Base-by-base conservation (phyloP, 1,140 invertebrate genomes). In the Orius insidiosus region DNA sequence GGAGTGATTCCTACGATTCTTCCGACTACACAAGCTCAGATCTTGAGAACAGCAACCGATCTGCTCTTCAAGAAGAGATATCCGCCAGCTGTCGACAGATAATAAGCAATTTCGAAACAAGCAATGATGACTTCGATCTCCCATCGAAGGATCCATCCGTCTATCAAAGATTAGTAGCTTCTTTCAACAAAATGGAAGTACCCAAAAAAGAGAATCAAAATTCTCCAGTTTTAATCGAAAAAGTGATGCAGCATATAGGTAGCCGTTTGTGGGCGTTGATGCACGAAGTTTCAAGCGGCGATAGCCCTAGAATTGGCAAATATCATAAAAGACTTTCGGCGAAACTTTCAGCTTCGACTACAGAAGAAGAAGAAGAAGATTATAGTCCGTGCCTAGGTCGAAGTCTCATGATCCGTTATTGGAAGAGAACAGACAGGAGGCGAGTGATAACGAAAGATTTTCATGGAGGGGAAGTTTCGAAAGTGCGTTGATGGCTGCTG, bases 191-290 rank as follows among this genome's bases (percentile, higher is more conserved):
- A 54, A 78, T 82, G 55, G 70, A 77, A 0, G 64, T 60, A 0
- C 66, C 63, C 1, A 55, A 63, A 2, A 63, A 56, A 24, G 65
- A 64, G 5, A 62, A 70, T 0, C 74, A 80, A 54, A 78, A 75
- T 37, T 87, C 84, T 1, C 85, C 85, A 0, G 83, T 85, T 0
- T 59, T 90, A n/a, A 80, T 88, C 36, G 82, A 84, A 8, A 87
- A 88, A 66, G 85, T 90, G 0, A 87, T 90, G 81, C 79, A 87
- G 50, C 86, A 93, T 53, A 92, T 93, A 36, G 84, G 85, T 1
- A 83, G 83, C 35, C 63, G 85, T n/a, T 62, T 93, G 24, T 83
- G 88, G 2, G 84, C 85, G 0, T 64, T 92, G 24, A 93, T 93
- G 88, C 85, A 89, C 57, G 86, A 92, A 58, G 86, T 90, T 3